Percentiles rank a stretch among this genome's conserved stretches.
phyloP scores from a whole-genome alignment of 2,113 vertebrate genomes.

The Proteles cristata region DNA sequence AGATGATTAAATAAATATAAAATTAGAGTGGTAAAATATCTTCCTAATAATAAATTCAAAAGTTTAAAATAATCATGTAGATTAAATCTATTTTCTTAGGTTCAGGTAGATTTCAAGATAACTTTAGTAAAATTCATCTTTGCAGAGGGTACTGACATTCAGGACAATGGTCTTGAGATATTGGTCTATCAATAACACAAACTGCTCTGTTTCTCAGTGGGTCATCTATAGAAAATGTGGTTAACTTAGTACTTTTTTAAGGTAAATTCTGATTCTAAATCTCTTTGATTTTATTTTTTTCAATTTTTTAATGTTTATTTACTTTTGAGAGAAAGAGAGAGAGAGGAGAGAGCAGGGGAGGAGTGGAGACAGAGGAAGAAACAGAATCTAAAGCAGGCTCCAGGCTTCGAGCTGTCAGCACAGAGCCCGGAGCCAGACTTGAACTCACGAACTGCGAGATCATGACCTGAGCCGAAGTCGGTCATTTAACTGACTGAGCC shows the following conservation, averaged over 20 bases:
- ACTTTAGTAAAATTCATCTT: not conserved
- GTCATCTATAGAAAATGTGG: not conserved
- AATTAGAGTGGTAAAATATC: not conserved
- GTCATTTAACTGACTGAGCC: too few relatives aligned
- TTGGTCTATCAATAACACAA: not conserved
- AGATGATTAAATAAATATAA: not conserved
- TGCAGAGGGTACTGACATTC: not conserved
- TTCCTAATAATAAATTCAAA: not conserved
- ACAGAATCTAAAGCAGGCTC: too few relatives aligned
- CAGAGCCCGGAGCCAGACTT: too few relatives aligned
- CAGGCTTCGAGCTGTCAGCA: too few relatives aligned
- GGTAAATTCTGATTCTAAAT: not conserved
- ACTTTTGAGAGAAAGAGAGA: too few relatives aligned
- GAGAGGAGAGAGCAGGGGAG: too few relatives aligned
- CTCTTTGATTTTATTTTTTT: not conserved
- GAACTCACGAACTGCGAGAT: too few relatives aligned
- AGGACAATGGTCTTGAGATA: not conserved
- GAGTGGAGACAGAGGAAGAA: too few relatives aligned
- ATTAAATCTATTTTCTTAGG: not conserved
- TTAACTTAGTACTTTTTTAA: not conserved
- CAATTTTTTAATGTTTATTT: too few relatives aligned
- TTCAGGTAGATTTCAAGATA: not conserved
- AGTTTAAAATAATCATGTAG: not conserved
- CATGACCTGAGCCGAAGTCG: too few relatives aligned
- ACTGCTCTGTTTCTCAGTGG: not conserved